These are phyloP conservation scores for Egretta garzetta DNA, from an alignment of 2,113 vertebrate species.

Conservation along the genomic window DNA sequence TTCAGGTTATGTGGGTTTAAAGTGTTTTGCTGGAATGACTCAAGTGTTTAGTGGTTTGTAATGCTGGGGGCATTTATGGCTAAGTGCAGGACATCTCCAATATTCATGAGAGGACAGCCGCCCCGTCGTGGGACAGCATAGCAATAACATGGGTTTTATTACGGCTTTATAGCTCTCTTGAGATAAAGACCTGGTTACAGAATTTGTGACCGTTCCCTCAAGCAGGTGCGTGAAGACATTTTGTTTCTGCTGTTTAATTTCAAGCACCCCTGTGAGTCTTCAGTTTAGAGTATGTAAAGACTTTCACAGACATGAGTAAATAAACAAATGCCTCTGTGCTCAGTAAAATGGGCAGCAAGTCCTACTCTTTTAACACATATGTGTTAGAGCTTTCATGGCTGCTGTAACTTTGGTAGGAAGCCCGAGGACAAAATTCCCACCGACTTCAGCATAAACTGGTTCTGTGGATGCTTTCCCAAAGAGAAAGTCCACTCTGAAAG, in stretches of 20 bases:
- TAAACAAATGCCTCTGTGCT: background rate
- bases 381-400: background rate
- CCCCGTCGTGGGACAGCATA: background rate
- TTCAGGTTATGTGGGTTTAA: background rate
- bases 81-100: conserved; percentile 14
- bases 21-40: conserved; percentile 26
- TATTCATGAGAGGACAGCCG: conserved; percentile 31
- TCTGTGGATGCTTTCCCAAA: background rate
- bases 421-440: background rate
- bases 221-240: background rate
- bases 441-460: background rate
- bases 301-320: background rate
- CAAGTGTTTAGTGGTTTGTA: conserved; percentile 2
- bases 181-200: background rate
- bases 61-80: background rate
- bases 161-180: background rate
- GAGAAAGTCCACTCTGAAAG: background rate
- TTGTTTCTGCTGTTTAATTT: conserved; percentile 13
- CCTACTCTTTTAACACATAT: background rate
- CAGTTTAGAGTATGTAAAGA: background rate
- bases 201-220: background rate
- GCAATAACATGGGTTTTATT: conserved; percentile 22
- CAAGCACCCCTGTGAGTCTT: background rate
- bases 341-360: background rate
- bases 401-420: background rate